A percentile compares a stretch with the other conserved stretches of the same genome.
phyloP scores from a whole-genome alignment of 2,888 invertebrate genomes.

The Drosophila koepferae region DNA sequence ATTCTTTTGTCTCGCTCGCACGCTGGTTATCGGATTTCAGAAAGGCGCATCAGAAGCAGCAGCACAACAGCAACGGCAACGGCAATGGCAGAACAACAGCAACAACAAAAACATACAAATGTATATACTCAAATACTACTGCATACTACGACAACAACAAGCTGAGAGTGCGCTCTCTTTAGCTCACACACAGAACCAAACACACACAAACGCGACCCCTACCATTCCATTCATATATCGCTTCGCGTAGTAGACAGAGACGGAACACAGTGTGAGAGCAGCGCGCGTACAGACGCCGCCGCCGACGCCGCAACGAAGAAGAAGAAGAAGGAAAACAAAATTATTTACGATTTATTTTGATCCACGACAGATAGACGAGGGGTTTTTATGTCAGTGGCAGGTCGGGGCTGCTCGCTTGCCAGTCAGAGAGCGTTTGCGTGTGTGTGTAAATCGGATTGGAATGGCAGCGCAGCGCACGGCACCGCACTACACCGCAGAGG shows the following conservation, averaged over 20 bases:
- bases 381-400: slow-evolving; percentile 74
- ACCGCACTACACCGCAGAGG: neutral
- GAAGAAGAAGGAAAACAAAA: slow-evolving; percentile 68
- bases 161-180: slow-evolving; percentile 31
- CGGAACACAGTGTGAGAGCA: slow-evolving; percentile 36
- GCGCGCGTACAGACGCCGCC: slow-evolving; percentile 27
- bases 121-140: slow-evolving; percentile 69
- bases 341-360: slow-evolving; percentile 80
- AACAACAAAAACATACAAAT: slow-evolving; percentile 42
- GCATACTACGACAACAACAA: slow-evolving; percentile 66
- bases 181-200: slow-evolving; percentile 12
- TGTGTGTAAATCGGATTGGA: slow-evolving; percentile 34
- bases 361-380: slow-evolving; percentile 39
- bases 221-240: slow-evolving; percentile 75
- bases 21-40: slow-evolving; percentile 79
- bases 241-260: slow-evolving; percentile 70
- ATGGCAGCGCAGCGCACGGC: slow-evolving; percentile 39
- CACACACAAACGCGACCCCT: slow-evolving; percentile 42
- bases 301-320: slow-evolving; percentile 19
- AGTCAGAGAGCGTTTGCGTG: neutral
- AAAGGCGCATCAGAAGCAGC: slow-evolving; percentile 59
- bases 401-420: slow-evolving; percentile 42
- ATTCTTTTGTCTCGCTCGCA: slow-evolving; percentile 75
- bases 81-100: slow-evolving; percentile 13
- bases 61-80: slow-evolving; percentile 28